A percentile compares a stretch with the other conserved stretches of the same genome.
These are phyloP conservation scores for Epirrhoe alternata DNA, from an alignment of 2,888 invertebrate genomes.

Conservation along the genomic window DNA sequence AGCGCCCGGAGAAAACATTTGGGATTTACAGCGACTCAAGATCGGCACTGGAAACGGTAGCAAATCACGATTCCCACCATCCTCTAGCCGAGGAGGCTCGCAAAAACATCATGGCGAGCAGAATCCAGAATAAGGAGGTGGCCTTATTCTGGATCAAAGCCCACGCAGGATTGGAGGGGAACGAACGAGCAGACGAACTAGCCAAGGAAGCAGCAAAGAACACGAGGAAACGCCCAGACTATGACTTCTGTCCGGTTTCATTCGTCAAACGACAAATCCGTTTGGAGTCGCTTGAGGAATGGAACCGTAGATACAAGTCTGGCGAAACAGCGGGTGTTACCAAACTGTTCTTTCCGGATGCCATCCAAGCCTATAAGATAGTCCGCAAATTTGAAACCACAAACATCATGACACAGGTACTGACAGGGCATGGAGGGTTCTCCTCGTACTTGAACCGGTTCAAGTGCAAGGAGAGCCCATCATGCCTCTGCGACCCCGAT, in stretches of 20 bases:
- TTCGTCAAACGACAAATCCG: slow-evolving; percentile 15
- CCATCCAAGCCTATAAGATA: too few relatives aligned
- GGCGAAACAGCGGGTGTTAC: too few relatives aligned
- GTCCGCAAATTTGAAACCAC: too few relatives aligned
- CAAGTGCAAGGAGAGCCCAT: too few relatives aligned
- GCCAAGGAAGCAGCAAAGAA: slow-evolving; percentile 19
- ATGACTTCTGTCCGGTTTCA: slow-evolving; percentile 22
- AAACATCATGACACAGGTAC: too few relatives aligned
- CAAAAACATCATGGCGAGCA: neutral
- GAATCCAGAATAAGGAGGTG: neutral
- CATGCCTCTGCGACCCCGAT: too few relatives aligned
- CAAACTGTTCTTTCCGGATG: too few relatives aligned
- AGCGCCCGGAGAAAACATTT: neutral
- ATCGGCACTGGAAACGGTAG: slow-evolving; percentile 3
- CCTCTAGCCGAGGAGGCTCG: slow-evolving; percentile 12
- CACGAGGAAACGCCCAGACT: slow-evolving; percentile 6
- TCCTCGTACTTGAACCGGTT: too few relatives aligned
- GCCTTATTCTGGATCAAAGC: neutral
- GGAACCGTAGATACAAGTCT: neutral
- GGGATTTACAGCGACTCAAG: slow-evolving; percentile 22
- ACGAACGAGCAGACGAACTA: slow-evolving; percentile 21
- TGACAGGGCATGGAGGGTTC: too few relatives aligned
- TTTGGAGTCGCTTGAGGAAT: neutral
- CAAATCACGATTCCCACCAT: neutral
- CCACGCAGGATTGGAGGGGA: slow-evolving; percentile 21